Base-by-base conservation (phyloP, 2,888 invertebrate species). In the Marronus borbonicus region DNA sequence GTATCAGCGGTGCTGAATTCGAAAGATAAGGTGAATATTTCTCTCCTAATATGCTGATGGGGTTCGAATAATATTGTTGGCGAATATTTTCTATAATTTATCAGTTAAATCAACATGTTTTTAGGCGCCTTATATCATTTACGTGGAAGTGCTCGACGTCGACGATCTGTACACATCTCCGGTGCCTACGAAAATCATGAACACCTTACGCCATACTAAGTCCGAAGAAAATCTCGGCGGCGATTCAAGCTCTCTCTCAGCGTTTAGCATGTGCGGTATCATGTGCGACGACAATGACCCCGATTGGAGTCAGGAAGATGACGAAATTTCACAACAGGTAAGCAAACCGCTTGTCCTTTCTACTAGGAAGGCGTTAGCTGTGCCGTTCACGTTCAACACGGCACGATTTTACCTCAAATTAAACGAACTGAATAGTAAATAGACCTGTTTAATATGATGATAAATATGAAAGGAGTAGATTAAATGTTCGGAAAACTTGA, bases 1-100 rank as follows among this genome's bases (percentile, higher is more conserved):
- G 97, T 97, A 82, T 98, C 98, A 80, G 98, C 98, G 74, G 98
- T 99, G 76, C 93, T 99, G 82, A 99, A 99, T 89, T 98, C 98
- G 83, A 99, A 99, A 90, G 98, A 98, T 88, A 98, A 97, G 92
- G 94, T 94, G 86, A 58, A 39, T 68, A 31, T 1, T 20, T n/a
- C 17, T 20, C 17, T 17, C 17, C 17, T 14, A 24, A 2, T 10
- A 2, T 39, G 7, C 7, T 3, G 7, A 10, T 5, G 1, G 39
- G 39, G 39, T 39, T 39, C 39, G 39, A 39, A 39, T 39, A 5
- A 5, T 1, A 5, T 39, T 39, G 12, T 36, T 36, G 31, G 31
- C 44, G 17, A 5, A 14, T 17, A 52, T 5, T 52, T 17, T 14
- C 14, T n/a, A n/a, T 55, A 8, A 39, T 28, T 31, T 36, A 36